Evolutionary conservation across 2,888 invertebrate species (phyloP).

Genomic region (Melangyna quadrimaculata): DNA sequence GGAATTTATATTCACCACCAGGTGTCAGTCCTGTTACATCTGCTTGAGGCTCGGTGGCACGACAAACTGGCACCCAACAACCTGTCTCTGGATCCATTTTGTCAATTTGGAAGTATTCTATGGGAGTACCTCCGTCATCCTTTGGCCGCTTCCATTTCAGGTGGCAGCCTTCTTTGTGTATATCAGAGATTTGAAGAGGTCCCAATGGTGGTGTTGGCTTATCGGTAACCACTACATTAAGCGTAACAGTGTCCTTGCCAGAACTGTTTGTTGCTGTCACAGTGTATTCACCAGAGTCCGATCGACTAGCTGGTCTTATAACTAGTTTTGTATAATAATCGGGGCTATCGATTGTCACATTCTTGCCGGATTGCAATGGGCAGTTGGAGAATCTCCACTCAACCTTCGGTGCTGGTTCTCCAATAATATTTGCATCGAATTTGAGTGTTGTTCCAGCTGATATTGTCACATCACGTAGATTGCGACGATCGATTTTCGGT

Average conservation of each 20-base stretch:
- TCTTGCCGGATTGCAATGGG: conserved; percentile 86
- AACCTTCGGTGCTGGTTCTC: conserved; percentile 96
- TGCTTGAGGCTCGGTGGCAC: conserved; percentile 90
- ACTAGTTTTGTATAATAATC: conserved; percentile 94
- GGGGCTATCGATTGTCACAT: conserved; percentile 90
- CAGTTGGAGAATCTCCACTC: conserved; percentile 95
- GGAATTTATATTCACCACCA: conserved; percentile 96
- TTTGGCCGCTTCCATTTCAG: conserved; percentile 97
- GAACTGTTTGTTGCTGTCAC: conserved; percentile 93
- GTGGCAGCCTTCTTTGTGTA: conserved; percentile 96
- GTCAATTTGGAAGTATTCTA: conserved; percentile 97
- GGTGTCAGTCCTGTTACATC: conserved; percentile 93
- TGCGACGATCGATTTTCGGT: conserved; percentile 96
- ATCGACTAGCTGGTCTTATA: conserved; percentile 89
- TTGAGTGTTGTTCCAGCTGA: conserved; percentile 96
- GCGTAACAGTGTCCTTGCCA: conserved; percentile 91
- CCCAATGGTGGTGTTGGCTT: conserved; percentile 94
- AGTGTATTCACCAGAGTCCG: conserved; percentile 93
- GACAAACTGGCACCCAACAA: conserved; percentile 93
- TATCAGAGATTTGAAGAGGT: conserved; percentile 92
- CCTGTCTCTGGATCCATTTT: conserved; percentile 95
- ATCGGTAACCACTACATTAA: conserved; percentile 92
- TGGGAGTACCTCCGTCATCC: conserved; percentile 96
- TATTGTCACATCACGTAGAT: conserved; percentile 93
- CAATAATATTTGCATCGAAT: conserved; percentile 95